Percentiles rank a stretch among this genome's conserved stretches.
These are phyloP conservation scores for Glossophaga mutica DNA, from an alignment of 2,797 vertebrate genomes.

Conservation along the genomic window DNA sequence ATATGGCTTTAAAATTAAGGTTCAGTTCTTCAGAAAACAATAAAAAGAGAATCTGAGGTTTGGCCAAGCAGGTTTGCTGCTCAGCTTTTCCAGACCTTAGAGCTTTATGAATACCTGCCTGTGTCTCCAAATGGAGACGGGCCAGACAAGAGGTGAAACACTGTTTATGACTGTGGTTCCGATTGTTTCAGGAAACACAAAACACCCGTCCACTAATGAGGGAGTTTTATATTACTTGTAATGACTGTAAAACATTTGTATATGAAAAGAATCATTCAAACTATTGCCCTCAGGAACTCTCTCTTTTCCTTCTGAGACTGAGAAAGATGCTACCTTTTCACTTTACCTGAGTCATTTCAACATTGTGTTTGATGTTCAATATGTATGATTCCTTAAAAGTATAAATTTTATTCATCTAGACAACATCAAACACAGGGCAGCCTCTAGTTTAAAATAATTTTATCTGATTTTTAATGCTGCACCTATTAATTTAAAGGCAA, in stretches of 20 bases:
- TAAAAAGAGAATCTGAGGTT: slow-evolving; percentile 41
- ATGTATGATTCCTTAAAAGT: background rate
- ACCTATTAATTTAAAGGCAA: background rate
- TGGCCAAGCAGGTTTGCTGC: slow-evolving; percentile 37
- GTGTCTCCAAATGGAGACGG: slow-evolving; percentile 36
- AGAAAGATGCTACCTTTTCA: background rate
- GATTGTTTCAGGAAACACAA: slow-evolving; percentile 34
- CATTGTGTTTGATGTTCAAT: background rate
- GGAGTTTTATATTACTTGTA: slow-evolving; percentile 44
- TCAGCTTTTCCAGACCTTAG: slow-evolving; percentile 31
- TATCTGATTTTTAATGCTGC: background rate
- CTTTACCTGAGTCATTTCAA: background rate
- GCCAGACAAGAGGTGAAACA: slow-evolving; percentile 2
- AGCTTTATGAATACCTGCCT: slow-evolving; percentile 44
- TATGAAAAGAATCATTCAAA: slow-evolving; percentile 37
- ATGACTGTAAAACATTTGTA: slow-evolving; percentile 48
- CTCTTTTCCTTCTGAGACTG: background rate
- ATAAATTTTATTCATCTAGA: background rate
- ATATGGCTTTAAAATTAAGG: slow-evolving; percentile 33
- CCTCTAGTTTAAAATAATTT: background rate
- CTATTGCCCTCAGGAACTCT: background rate
- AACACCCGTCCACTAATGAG: background rate
- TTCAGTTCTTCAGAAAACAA: slow-evolving; percentile 3
- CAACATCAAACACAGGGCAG: background rate
- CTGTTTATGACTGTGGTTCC: slow-evolving; percentile 9